Percentiles rank a stretch among this genome's conserved stretches.
Evolutionary conservation across 2,797 vertebrate species (phyloP).

Genomic region (Dermochelys coriacea): DNA sequence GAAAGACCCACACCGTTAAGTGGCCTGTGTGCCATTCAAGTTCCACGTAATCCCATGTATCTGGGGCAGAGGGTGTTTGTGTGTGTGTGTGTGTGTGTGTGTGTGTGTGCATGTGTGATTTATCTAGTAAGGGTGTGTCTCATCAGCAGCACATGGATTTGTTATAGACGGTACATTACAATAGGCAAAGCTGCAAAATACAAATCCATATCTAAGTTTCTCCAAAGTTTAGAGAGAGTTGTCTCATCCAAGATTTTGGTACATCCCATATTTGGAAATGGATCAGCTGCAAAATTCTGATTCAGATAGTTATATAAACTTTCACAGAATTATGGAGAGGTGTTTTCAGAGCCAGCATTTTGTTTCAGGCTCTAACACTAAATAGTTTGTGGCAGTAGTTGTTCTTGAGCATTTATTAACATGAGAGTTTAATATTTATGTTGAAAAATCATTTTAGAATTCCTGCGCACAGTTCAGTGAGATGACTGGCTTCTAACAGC

Average conservation of each 20-base stretch:
- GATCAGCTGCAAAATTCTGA: neutral
- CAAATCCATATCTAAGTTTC: neutral
- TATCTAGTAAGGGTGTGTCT: no score
- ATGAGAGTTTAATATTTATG: neutral
- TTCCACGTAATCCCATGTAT: no score
- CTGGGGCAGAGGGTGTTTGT: no score
- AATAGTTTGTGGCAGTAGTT: neutral
- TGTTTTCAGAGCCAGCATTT: slow-evolving; percentile 21
- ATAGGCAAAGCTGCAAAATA: neutral
- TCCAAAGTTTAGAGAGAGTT: neutral
- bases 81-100: no score
- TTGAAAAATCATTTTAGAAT: slow-evolving; percentile 44
- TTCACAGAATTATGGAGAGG: neutral
- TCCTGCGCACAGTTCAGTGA: neutral
- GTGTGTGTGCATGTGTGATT: no score
- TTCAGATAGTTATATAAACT: neutral
- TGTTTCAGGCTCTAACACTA: neutral
- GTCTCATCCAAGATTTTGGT: neutral
- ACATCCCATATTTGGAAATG: neutral
- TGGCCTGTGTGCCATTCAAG: no score
- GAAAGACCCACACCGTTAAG: no score
- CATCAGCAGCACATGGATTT: no score
- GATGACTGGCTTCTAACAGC: slow-evolving; percentile 39
- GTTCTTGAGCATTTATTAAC: slow-evolving; percentile 29
- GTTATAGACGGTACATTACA: no score